Conservation (phyloP, 2,888 invertebrate genomes). For the Pristionchus japonicus region DNA sequence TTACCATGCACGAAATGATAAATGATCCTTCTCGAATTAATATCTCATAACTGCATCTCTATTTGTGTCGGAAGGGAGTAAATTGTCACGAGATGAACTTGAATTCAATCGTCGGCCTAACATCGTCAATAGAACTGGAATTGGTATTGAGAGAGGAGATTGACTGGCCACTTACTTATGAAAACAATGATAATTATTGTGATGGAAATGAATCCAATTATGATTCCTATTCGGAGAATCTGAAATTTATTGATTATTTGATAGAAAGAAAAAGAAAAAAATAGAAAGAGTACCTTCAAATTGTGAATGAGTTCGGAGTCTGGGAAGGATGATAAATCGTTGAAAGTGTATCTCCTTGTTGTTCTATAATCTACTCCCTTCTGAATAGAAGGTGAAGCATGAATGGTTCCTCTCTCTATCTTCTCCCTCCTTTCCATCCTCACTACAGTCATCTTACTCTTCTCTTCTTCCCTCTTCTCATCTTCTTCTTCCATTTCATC, state of each 20-base stretch:
- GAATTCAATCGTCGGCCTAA: not conserved
- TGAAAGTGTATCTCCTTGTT: not conserved
- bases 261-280: not conserved
- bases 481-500: not conserved
- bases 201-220: not conserved
- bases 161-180: not conserved
- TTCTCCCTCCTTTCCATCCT: not conserved
- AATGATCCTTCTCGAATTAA: not conserved
- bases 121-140: not conserved
- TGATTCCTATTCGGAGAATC: slow-evolving; percentile 1
- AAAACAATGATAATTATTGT: not conserved
- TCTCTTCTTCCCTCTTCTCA: not conserved
- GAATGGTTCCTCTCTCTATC: not conserved
- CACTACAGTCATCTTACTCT: not conserved
- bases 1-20: not conserved
- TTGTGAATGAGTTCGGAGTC: not conserved
- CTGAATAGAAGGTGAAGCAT: not conserved
- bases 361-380: not conserved
- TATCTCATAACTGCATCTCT: not conserved
- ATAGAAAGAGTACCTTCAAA: not conserved
- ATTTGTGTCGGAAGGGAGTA: not conserved
- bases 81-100: not conserved
- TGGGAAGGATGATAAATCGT: not conserved
- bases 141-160: not conserved
- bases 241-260: not conserved